Evolutionary conservation across 2,888 invertebrate genomes (phyloP), one percentile per base, ranked within the genome.

Genomic region (Megamerina dolium): DNA sequence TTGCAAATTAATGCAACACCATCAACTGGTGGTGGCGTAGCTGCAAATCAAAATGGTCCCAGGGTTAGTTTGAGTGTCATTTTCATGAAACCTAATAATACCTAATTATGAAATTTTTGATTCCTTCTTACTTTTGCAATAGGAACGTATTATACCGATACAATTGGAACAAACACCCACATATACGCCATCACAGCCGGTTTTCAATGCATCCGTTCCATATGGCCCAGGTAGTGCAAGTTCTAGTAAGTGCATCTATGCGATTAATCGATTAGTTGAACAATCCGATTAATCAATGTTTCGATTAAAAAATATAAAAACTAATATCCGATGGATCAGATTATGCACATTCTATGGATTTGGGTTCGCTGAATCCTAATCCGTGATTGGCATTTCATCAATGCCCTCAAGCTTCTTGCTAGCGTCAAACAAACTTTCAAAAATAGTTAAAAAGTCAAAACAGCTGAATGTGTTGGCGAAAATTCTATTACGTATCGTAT

Each of bases 111-210:
- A 27, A 19, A 29, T 19, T 5, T n/a, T 45, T 44, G 5, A 26
- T n/a, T 9, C 10, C 17, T 9, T 37, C 17, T 30, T 27, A 6
- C 42, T 33, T n/a, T n/a, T 30, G 20, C 52, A 51, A 1, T 23
- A 71, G 70, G 72, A 72, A 53, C 64, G 63, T 42, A 69, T 72
- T 37, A 68, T 72, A 53, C 72, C 72, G 37, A 72, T 72, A 41
- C 68, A 69, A 43, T 37, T 72, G 53, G 72, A 72, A 41, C 63
- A 68, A 46, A 67, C 70, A 2, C 56, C 70, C 23, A 67, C 68
- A 3, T 63, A 61, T 54, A 59, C 59, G 21, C 60, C 72, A 33
- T 60, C 64, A 23, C 68, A 68, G 49, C 66, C 70, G 27, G 64
- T 55, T 43, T 63, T 63, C 41, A 56, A 56, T 43, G 55, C 52